Conservation (phyloP, 2,888 invertebrate genomes). For the Notodonta ziczac region DNA sequence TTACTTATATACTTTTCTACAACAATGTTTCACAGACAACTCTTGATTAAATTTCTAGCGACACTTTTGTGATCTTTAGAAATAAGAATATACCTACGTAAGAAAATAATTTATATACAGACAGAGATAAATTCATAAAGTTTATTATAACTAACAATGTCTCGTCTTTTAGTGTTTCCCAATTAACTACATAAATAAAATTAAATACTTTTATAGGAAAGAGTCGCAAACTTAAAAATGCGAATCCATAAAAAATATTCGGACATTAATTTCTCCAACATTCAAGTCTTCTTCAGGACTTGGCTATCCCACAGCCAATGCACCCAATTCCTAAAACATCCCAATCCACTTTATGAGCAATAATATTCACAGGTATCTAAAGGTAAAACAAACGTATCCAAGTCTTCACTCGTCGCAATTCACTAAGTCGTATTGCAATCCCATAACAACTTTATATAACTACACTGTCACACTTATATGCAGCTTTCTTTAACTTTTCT, state of each 20-base stretch:
- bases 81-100: background rate
- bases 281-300: background rate
- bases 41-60: background rate
- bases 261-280: background rate
- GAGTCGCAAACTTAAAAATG: background rate
- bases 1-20: conserved; percentile 10
- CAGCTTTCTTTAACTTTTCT: conserved; percentile 94
- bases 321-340: background rate
- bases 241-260: too few relatives aligned
- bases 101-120: background rate
- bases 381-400: background rate
- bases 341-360: background rate
- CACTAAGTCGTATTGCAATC: background rate
- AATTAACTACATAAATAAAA: background rate
- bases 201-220: background rate
- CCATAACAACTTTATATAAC: conserved; percentile 6
- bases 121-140: background rate
- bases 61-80: conserved; percentile 13
- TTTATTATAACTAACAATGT: too few relatives aligned
- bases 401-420: background rate
- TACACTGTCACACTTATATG: conserved; percentile 84
- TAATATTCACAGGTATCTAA: background rate
- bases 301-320: background rate
- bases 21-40: conserved; percentile 22
- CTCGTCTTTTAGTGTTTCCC: background rate